Percentiles rank a stretch among this genome's conserved stretches.
Evolutionary conservation across 1,140 invertebrate genomes (phyloP).

Genomic region (Brachionus angularis): DNA sequence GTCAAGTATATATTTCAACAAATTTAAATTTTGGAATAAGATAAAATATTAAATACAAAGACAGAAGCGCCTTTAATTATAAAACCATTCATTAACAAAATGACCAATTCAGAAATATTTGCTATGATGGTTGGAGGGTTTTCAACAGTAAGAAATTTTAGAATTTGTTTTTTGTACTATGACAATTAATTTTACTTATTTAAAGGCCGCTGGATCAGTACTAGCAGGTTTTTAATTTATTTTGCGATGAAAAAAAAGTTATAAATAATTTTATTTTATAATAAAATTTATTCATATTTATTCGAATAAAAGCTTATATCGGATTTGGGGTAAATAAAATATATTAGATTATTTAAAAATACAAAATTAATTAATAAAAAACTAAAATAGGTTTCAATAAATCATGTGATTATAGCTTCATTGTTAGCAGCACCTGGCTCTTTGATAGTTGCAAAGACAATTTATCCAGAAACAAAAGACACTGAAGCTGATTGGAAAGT

Average conservation of each 20-base stretch:
- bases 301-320: conserved; percentile 13
- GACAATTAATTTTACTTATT: background rate
- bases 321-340: conserved; percentile 1
- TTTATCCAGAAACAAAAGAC: conserved; percentile 45
- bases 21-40: background rate
- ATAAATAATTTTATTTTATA: too few species aligned
- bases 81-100: conserved; percentile 15
- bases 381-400: conserved; percentile 28
- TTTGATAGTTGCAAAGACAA: conserved; percentile 45
- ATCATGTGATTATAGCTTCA: conserved; percentile 46
- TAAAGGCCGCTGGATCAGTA: conserved; percentile 30
- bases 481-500: conserved; percentile 17
- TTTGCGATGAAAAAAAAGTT: too few species aligned
- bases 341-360: background rate
- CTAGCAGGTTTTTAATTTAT: too few species aligned
- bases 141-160: conserved; percentile 66
- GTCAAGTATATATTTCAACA: conserved; percentile 44
- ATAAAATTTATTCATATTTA: too few species aligned
- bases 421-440: conserved; percentile 46
- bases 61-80: conserved; percentile 39
- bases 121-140: conserved; percentile 88
- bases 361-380: background rate
- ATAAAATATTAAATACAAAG: too few species aligned
- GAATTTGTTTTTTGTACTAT: background rate
- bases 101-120: conserved; percentile 66